phyloP scores from a whole-genome alignment of 2,797 vertebrate species.

The Holocentrus rufus region DNA sequence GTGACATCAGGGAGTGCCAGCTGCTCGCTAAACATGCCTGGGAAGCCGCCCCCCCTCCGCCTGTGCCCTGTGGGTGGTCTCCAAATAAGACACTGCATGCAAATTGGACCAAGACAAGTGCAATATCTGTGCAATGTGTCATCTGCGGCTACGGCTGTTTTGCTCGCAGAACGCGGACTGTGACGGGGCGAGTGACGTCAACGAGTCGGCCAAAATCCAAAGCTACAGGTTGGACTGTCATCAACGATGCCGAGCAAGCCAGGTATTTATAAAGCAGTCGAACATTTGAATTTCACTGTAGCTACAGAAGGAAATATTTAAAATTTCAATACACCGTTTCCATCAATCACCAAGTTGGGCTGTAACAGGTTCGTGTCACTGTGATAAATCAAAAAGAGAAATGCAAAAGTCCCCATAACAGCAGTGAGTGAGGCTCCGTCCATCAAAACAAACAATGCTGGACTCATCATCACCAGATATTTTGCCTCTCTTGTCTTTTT shows the following conservation, averaged over 20 bases:
- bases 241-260: background rate
- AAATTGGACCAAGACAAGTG: conserved; percentile 65
- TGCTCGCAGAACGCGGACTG: conserved; percentile 14
- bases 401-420: too few relatives aligned
- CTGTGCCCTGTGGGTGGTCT: conserved; percentile 59
- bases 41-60: conserved; percentile 58
- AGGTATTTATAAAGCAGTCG: background rate
- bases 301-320: too few relatives aligned
- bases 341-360: too few relatives aligned
- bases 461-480: too few relatives aligned
- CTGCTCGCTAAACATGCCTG: conserved; percentile 79
- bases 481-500: too few relatives aligned
- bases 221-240: conserved; percentile 15
- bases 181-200: conserved; percentile 19
- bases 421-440: too few relatives aligned
- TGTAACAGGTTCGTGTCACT: too few relatives aligned
- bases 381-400: too few relatives aligned
- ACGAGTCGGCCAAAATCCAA: conserved; percentile 3
- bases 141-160: conserved; percentile 44
- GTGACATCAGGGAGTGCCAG: conserved; percentile 88
- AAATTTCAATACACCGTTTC: too few relatives aligned
- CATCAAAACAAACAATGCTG: too few relatives aligned
- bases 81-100: conserved; percentile 66
- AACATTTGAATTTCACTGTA: too few relatives aligned
- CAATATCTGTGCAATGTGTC: conserved; percentile 58